Evolutionary conservation across 2,888 invertebrate genomes (phyloP).

Genomic region (Pollenia angustigena): DNA sequence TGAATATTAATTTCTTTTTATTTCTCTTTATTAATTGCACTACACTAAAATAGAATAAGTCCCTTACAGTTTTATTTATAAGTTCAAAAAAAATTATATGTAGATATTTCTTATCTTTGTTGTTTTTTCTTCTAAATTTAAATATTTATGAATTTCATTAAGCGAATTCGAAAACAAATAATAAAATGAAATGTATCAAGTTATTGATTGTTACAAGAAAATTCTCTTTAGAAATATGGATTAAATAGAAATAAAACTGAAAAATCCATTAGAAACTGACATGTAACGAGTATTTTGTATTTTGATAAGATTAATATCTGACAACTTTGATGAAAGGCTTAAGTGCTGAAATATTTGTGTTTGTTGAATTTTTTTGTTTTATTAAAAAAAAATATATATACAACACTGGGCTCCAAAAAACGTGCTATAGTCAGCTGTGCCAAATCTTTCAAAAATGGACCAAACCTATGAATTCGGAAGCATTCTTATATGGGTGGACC

Average conservation of each 20-base stretch:
- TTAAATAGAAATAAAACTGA: constrained; percentile 16
- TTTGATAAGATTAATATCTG: constrained; percentile 66
- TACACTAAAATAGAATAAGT: too few relatives aligned
- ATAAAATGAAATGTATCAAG: constrained; percentile 15
- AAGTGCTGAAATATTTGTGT: constrained; percentile 41
- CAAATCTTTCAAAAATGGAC: too few relatives aligned
- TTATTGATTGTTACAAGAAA: constrained; percentile 56
- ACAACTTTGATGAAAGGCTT: constrained; percentile 60
- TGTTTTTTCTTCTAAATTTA: neutral
- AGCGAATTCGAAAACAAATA: neutral
- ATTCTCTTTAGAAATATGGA: constrained; percentile 11
- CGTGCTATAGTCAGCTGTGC: too few relatives aligned
- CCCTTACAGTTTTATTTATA: too few relatives aligned
- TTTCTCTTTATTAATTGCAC: neutral
- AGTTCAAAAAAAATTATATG: neutral
- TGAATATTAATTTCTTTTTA: constrained; percentile 75
- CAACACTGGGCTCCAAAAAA: neutral
- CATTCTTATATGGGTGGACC: too few relatives aligned
- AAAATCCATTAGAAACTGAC: constrained; percentile 56
- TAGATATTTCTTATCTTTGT: constrained; percentile 34
- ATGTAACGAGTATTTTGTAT: constrained; percentile 36
- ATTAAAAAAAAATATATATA: neutral
- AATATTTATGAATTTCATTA: constrained; percentile 60
- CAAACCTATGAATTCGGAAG: too few relatives aligned
- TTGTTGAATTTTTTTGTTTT: constrained; percentile 5